Evolutionary conservation across 1,140 invertebrate species (phyloP).

Genomic region (Drosophila fuyamai): DNA sequence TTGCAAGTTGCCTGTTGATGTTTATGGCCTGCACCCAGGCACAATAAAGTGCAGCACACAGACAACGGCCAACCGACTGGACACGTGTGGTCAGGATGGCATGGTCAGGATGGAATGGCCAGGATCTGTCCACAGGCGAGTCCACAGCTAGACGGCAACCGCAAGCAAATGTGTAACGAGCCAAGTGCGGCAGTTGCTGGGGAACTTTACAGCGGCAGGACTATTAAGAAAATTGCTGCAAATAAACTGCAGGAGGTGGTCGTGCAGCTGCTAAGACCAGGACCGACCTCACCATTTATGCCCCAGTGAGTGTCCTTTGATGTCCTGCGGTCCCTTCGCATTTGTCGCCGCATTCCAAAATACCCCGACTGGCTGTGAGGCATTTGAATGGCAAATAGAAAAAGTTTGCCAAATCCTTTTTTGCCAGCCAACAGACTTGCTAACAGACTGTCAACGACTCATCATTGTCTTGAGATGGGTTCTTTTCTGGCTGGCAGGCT

Average conservation of each 20-base stretch:
- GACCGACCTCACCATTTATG: not conserved
- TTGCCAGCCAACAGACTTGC: conserved; percentile 24
- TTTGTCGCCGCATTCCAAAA: conserved; percentile 15
- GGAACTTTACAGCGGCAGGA: conserved; percentile 50
- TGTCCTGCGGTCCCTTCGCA: conserved; percentile 27
- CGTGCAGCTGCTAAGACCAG: conserved; percentile 1
- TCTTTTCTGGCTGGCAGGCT: not conserved
- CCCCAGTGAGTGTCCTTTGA: conserved; percentile 32
- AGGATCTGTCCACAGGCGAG: conserved; percentile 40
- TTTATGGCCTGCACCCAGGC: conserved; percentile 32
- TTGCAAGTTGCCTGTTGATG: conserved; percentile 38
- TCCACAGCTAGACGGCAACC: conserved; percentile 14
- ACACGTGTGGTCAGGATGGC: conserved; percentile 35
- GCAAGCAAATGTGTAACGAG: conserved; percentile 45
- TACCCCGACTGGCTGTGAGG: conserved; percentile 19
- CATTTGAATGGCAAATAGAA: conserved; percentile 73
- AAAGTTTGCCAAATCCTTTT: conserved; percentile 68
- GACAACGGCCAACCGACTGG: conserved; percentile 25
- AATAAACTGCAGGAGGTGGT: conserved; percentile 59
- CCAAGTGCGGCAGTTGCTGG: conserved; percentile 26
- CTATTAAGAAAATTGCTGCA: conserved; percentile 75
- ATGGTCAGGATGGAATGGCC: conserved; percentile 17
- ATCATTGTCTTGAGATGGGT: conserved; percentile 67
- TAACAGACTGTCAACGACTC: conserved; percentile 69
- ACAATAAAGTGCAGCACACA: conserved; percentile 49